phyloP scores from a whole-genome alignment of 2,888 invertebrate genomes.

The Helicoverpa assulta region DNA sequence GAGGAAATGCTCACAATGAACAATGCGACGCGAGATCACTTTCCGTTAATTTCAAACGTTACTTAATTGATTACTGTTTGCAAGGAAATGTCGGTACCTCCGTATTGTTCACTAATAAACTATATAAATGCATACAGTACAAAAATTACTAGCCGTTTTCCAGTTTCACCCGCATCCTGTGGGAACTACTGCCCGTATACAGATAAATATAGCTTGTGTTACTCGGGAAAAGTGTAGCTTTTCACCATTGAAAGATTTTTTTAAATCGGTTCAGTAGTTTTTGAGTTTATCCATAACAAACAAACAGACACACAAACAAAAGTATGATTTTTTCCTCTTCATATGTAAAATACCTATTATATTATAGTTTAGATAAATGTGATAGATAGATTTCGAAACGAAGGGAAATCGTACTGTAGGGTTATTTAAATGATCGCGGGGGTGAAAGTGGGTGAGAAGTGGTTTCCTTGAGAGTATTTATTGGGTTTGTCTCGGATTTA shows the following conservation, averaged over 20 bases:
- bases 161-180: no score
- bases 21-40: constrained; percentile 27
- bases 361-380: no score
- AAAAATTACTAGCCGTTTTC: no score
- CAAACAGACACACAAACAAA: no score
- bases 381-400: constrained; percentile 20
- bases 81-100: constrained; percentile 34
- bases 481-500: constrained; percentile 51
- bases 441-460: constrained; percentile 58
- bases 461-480: constrained; percentile 57
- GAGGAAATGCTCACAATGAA: constrained; percentile 30
- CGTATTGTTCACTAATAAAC: constrained; percentile 34
- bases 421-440: constrained; percentile 50
- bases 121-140: constrained; percentile 12
- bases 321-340: no score
- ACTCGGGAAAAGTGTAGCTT: no score
- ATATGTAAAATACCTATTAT: no score
- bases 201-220: no score
- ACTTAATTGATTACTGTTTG: constrained; percentile 30
- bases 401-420: constrained; percentile 47
- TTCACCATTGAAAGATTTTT: no score
- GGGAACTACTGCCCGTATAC: no score
- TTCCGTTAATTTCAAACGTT: constrained; percentile 37
- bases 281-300: no score
- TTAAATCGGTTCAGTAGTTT: no score